Conservation (phyloP, 2,888 invertebrate species). For the Leptopilina syphax region DNA sequence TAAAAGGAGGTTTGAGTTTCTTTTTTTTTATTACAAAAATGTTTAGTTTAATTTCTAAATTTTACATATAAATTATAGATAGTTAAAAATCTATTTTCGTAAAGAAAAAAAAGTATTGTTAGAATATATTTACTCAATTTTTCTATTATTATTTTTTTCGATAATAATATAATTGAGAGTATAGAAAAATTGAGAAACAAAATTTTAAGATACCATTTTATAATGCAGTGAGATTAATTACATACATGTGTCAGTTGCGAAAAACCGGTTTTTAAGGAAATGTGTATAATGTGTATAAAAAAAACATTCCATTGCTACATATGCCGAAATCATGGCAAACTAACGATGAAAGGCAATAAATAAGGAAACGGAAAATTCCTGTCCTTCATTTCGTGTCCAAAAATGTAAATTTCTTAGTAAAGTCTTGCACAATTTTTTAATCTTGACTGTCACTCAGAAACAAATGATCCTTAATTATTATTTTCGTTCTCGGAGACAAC, state of each 20-base stretch:
- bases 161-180: too few relatives aligned
- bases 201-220: too few relatives aligned
- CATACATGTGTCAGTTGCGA: background rate
- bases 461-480: background rate
- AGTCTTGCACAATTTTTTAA: background rate
- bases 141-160: too few relatives aligned
- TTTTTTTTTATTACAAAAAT: background rate
- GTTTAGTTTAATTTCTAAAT: background rate
- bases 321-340: background rate
- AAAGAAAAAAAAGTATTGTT: background rate
- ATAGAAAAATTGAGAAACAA: too few relatives aligned
- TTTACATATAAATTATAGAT: background rate
- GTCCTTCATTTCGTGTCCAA: background rate
- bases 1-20: background rate
- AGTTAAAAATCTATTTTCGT: background rate
- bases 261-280: slow-evolving; percentile 6
- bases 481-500: too few relatives aligned
- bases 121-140: too few relatives aligned
- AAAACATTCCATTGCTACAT: background rate
- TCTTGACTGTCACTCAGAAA: background rate
- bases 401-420: slow-evolving; percentile 31
- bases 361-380: slow-evolving; percentile 1
- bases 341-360: background rate
- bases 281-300: background rate
- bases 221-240: background rate